Evolutionary conservation across 2,797 vertebrate genomes (phyloP), one percentile per base, ranked within the genome.

Genomic region (Aphelocoma californica): DNA sequence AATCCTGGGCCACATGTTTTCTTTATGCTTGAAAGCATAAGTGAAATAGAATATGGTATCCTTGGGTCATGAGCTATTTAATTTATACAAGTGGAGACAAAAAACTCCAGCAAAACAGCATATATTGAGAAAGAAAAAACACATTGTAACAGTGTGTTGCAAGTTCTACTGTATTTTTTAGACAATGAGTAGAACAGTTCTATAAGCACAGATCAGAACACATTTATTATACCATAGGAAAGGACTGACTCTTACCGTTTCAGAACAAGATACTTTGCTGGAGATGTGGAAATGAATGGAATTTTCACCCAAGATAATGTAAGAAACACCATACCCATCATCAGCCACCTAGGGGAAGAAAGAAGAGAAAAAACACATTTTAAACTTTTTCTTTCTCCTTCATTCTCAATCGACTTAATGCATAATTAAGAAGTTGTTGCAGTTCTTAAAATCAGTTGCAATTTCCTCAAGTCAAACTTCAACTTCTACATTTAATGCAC

Each of bases 251-350:
- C 98, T 98, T 96, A 99, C 99, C 6, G 99, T 99, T 96, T 99
- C 99, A 28, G 98, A 98, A 96, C 99, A 98, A 47, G 99, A 99
- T 93, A 98, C 84, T 97, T 99, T 99, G 98, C 99, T 99, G 84
- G 99, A 99, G 94, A 99, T 98, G 74, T 99, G 99, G 96, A 99
- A 99, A 87, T 98, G 99, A 96, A 99, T 99, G 75, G 98, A 97
- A 70, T 98, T 97, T 54, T 99, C 99, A 21, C 96, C 99, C 54
- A 99, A 91, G 28, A 99, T 98, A 32, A 99, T 99, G 86, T 99
- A 99, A 8, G 99, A 99, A 78, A 99, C 99, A 6, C 99, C 99
- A 14, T 99, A 99, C 77, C 99, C 99, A 62, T 99, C 99, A 92
- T 99, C 99, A 53, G 99, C 99, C 88, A 99, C 99, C 99, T 99